Conservation (phyloP, 1,140 invertebrate genomes). For the Trichonephila clavipes region DNA sequence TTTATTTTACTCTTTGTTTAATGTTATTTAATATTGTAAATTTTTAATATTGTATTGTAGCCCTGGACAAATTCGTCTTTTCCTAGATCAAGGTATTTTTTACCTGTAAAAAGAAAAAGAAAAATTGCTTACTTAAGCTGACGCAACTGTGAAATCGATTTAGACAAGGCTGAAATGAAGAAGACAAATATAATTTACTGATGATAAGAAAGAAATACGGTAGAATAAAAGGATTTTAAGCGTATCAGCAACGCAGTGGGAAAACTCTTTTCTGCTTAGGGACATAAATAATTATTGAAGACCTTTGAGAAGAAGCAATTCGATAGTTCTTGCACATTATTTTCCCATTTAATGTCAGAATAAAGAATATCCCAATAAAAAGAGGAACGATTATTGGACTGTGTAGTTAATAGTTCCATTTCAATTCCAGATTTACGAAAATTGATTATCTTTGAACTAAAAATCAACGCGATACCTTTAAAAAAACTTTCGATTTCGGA, state of each 20-base stretch:
- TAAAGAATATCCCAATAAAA: neutral
- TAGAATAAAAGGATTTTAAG: slow-evolving; percentile 11
- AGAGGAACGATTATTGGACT: neutral
- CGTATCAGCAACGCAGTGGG: neutral
- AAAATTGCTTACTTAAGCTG: neutral
- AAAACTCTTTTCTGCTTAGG: neutral
- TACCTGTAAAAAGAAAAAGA: neutral
- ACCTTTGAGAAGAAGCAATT: too few species aligned
- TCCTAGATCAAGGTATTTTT: neutral
- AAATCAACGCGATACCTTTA: too few species aligned
- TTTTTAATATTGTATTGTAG: too few species aligned
- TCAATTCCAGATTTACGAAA: neutral
- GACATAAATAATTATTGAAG: neutral
- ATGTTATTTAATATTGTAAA: too few species aligned
- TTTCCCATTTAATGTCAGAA: neutral
- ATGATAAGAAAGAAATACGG: neutral
- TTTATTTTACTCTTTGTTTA: too few species aligned
- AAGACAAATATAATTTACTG: slow-evolving; percentile 54
- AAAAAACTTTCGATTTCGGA: too few species aligned
- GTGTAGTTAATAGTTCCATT: neutral
- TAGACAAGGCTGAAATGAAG: neutral
- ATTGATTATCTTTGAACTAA: too few species aligned
- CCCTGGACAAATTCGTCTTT: too few species aligned
- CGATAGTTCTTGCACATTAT: neutral
- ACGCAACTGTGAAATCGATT: neutral